Evolutionary conservation across 1,140 invertebrate genomes (phyloP), one percentile per base, ranked within the genome.

Genomic region (Halesus radiatus): DNA sequence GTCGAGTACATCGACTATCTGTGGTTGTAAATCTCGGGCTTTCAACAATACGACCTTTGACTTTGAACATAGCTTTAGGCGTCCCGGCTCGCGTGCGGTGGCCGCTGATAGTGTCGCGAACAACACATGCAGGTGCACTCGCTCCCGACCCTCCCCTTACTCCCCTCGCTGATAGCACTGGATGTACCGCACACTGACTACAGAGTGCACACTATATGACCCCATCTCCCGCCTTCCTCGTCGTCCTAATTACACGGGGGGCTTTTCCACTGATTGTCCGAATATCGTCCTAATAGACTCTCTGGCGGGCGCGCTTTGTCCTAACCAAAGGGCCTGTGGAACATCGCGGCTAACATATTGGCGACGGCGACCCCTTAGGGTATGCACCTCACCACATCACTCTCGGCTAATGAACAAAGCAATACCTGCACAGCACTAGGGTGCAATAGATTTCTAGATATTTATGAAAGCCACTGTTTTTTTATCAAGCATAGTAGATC

Each of bases 181-280:
- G n/a, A n/a, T n/a, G n/a, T n/a, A n/a, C n/a, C n/a, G n/a, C n/a
- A n/a, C n/a, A n/a, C n/a, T n/a, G n/a, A n/a, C n/a, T n/a, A n/a
- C n/a, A n/a, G n/a, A n/a, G n/a, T n/a, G n/a, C n/a, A n/a, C n/a
- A n/a, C n/a, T n/a, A n/a, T 5, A 1, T 45, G 10, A 8, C 37
- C 13, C 37, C 37, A 45, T 60, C 56, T 7, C 18, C 56, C 56
- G 18, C 56, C 18, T 54, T 16, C 54, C 54, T 18, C n/a, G 54
- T 29, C 22, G 56, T 18, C 22, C 16, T 66, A 66, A 66, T 66
- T 66, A 66, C 62, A 66, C 62, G 62, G 16, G 62, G 62, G 62
- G 62, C 32, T 22, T 13, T 29, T 26, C 62, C 29, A 66, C 62
- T 16, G 37, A 45, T 13, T 10, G 22, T 32, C 62, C 22, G 62